A percentile compares a stretch with the other conserved stretches of the same genome.
Conservation (phyloP, 1,140 invertebrate species). For the Eriosoma lanigerum region DNA sequence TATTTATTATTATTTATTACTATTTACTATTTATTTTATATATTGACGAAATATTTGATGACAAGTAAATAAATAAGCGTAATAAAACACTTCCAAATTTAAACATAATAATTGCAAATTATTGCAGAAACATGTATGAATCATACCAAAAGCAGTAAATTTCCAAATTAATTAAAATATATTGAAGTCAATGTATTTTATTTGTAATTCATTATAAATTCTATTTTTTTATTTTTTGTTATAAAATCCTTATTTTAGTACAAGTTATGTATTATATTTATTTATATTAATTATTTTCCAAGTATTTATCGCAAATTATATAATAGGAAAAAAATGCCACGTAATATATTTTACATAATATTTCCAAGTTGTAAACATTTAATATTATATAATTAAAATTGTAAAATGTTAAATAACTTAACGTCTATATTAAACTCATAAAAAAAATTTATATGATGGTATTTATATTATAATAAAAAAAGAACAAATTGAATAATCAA, state of each 20-base stretch:
- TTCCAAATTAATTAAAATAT: constrained; percentile 1
- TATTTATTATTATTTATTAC: too few relatives aligned
- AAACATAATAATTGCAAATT: background rate
- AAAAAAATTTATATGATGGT: too few relatives aligned
- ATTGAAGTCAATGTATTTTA: constrained; percentile 13
- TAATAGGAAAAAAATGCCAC: too few relatives aligned
- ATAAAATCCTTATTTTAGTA: background rate
- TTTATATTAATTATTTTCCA: background rate
- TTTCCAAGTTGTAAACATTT: too few relatives aligned
- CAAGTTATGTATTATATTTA: constrained; percentile 13
- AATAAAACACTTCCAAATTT: background rate
- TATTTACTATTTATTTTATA: too few relatives aligned
- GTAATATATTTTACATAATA: too few relatives aligned
- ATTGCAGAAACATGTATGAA: constrained; percentile 2
- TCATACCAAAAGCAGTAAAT: constrained; percentile 12
- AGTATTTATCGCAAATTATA: too few relatives aligned
- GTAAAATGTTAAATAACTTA: too few relatives aligned
- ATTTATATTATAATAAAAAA: too few relatives aligned
- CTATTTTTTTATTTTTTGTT: constrained; percentile 19
- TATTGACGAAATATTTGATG: background rate
- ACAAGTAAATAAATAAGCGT: background rate
- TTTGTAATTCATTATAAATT: background rate
- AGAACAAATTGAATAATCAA: too few relatives aligned
- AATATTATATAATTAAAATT: too few relatives aligned
- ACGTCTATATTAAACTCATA: too few relatives aligned